Base-by-base conservation (phyloP, 2,797 vertebrate genomes). In the Melopsittacus undulatus region DNA sequence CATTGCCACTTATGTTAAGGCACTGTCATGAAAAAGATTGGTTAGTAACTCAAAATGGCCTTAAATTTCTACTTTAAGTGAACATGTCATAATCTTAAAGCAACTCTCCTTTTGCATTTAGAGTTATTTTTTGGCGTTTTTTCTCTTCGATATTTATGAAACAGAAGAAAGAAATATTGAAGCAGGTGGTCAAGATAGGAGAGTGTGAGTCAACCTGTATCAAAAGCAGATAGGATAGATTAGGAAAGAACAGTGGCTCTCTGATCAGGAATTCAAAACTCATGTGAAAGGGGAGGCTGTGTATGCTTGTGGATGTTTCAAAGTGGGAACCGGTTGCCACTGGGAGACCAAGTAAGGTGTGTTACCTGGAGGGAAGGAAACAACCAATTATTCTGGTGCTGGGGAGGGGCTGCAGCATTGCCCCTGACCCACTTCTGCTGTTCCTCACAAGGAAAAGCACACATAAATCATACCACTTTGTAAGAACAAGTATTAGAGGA, bases 281-380 rank as follows among this genome's bases (percentile, higher is more conserved):
- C 59, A 18, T 1, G 2, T 63, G 5, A 77, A 76, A 92, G 11
- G 21, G 34, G 10, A 84, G 9, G 38, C 43, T 72, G n/a, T 74
- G 76, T 74, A 57, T 75, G 26, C 21, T 52, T 7, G 1, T 75
- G 68, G 29, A 4, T 75, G 42, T 80, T 89, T 91, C 5, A n/a
- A 74, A 77, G 40, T 49, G 57, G 49, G 64, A 80, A 42, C 16
- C 70, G 66, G 9, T 59, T 63, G n/a, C 27, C n/a, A 20, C 22
- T 13, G 26, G 27, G 22, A 46, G 30, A 18, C 56, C 1, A 0
- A 1, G 24, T 13, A 36, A 57, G 30, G 45, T 75, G 51, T 0
- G 0, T 7, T 61, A 36, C 16, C 17, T 0, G 0, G 23, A 69
- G 36, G 40, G 13, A 70, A 83, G 57, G 19, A 85, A 66, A 23